Conservation (phyloP, 1,140 invertebrate species). For the Marisa cornuarietis region DNA sequence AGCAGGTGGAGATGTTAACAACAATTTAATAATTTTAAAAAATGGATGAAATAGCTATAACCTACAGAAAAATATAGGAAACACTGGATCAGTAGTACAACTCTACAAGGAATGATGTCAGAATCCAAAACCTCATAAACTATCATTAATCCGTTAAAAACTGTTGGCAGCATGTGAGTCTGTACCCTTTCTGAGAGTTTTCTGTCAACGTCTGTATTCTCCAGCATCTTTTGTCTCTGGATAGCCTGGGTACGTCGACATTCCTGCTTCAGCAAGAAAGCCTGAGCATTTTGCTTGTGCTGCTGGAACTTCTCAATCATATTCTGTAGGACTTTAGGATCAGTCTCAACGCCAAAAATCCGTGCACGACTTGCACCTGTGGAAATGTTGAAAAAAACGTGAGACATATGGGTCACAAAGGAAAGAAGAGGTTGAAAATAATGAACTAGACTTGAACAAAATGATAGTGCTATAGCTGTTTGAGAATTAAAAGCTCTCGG, state of each 20-base stretch:
- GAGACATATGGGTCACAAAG: too few relatives aligned
- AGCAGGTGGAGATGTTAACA: too few relatives aligned
- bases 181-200: constrained; percentile 30
- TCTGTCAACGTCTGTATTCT: constrained; percentile 48
- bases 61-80: too few relatives aligned
- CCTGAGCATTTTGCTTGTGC: constrained; percentile 57
- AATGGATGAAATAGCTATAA: too few relatives aligned
- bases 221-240: constrained; percentile 59
- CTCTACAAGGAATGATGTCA: too few relatives aligned
- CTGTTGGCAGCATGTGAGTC: not conserved
- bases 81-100: not conserved
- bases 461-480: too few relatives aligned
- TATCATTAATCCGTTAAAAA: not conserved
- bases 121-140: not conserved
- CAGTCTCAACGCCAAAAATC: constrained; percentile 50
- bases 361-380: constrained; percentile 38
- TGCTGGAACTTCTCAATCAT: constrained; percentile 44
- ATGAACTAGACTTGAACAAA: too few relatives aligned
- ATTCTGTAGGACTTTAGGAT: constrained; percentile 42
- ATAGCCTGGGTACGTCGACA: constrained; percentile 56
- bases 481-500: too few relatives aligned
- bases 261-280: constrained; percentile 58
- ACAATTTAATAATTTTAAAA: too few relatives aligned
- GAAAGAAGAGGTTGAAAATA: too few relatives aligned
- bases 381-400: too few relatives aligned